Base-by-base conservation (phyloP, 2,797 vertebrate genomes). In the Dipus sagitta region DNA sequence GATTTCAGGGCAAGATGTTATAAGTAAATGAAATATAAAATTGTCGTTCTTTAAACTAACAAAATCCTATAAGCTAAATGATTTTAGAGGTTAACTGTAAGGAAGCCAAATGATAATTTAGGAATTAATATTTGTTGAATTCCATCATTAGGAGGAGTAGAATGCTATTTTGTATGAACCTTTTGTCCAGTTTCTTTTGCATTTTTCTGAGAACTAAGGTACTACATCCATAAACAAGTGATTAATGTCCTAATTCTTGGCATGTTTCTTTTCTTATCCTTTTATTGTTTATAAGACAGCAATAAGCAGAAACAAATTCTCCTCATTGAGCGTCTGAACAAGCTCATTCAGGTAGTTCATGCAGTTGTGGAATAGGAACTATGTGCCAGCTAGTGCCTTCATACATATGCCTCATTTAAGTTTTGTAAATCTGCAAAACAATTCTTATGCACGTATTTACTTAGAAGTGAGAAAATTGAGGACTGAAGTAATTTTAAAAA, bases 391-490 rank as follows among this genome's bases (percentile, higher is more conserved):
- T 4, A 68, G 18, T 28, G 15, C 47, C 11, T 72, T 93, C 3
- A 4, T 24, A 6, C 38, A 17, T 14, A 81, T 2, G 17, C 62
- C 12, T 47, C 23, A 15, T 18, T 62, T 75, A 32, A 32, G 74
- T 85, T 84, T 32, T 32, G 28, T 65, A 62, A 42, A 87, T 84
- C 28, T 77, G 1, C 26, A 38, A 78, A 70, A 52, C 2, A 5
- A 42, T 1, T 34, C 17, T 75, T 4, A 21, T 26, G n/a, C 62
- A 64, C 6, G 24, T 34, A 14, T 74, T 18, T 78, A 74, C 82
- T 90, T 77, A 82, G 26, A 92, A 78, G 6, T 52, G 12, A 85
- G 42, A 28, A 64, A 23, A 92, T 32, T 58, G 76, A 91, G 26
- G 17, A 17, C 64, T 42, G 18, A 38, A 65, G 23, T 84, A 5